These are phyloP conservation scores for Rhysida immarginata DNA, from an alignment of 1,140 invertebrate genomes.

Conservation along the genomic window DNA sequence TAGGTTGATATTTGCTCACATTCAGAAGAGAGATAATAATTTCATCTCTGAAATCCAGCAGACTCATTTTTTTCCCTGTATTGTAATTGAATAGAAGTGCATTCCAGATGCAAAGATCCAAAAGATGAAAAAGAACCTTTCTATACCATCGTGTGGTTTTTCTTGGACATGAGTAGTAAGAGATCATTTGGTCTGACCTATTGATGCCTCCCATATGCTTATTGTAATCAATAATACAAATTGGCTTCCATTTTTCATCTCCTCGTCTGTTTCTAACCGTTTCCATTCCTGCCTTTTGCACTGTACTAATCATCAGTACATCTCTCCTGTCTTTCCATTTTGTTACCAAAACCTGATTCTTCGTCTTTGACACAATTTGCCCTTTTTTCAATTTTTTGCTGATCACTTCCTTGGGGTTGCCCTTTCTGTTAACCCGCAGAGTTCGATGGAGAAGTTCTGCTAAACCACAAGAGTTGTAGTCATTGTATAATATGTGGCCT, in stretches of 20 bases:
- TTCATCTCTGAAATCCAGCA: too few species aligned
- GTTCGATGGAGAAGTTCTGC: constrained; percentile 15
- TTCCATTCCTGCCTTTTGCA: constrained; percentile 12
- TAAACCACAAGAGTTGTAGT: constrained; percentile 1
- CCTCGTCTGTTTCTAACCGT: background rate
- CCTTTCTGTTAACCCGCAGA: background rate
- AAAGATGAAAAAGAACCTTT: background rate
- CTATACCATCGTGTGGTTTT: background rate
- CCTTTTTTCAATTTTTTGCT: background rate
- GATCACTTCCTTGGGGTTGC: background rate
- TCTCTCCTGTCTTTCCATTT: background rate
- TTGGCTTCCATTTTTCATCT: background rate
- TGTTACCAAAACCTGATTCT: background rate
- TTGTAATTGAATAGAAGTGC: too few species aligned
- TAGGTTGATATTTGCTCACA: too few species aligned
- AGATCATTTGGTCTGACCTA: background rate
- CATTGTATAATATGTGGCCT: background rate
- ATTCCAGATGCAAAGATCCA: background rate
- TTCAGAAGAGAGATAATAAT: too few species aligned
- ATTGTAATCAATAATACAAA: constrained; percentile 1
- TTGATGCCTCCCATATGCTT: constrained; percentile 3
- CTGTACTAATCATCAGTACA: background rate
- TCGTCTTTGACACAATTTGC: background rate
- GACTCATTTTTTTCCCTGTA: too few species aligned
- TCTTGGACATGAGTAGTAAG: background rate